A percentile compares a stretch with the other conserved stretches of the same genome.
These are phyloP conservation scores for Neolamprologus longior DNA, from an alignment of 2,113 vertebrate genomes.

Conservation along the genomic window DNA sequence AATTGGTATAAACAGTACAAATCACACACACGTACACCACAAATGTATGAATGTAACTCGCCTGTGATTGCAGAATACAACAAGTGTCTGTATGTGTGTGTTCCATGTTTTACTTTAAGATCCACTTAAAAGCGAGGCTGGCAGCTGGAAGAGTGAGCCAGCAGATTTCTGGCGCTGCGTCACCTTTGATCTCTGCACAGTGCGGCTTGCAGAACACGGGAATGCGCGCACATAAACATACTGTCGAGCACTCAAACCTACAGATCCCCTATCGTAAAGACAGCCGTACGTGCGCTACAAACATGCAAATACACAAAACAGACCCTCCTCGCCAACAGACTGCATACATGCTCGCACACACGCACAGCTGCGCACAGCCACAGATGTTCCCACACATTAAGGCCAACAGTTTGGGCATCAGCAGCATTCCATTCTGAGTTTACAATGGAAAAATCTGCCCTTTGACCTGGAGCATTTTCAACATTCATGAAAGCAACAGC, in stretches of 20 bases:
- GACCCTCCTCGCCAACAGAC: neutral
- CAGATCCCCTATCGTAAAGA: neutral
- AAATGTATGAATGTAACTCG: neutral
- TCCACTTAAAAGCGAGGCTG: conserved; percentile 9
- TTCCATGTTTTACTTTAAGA: conserved; percentile 16
- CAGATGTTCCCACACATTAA: conserved; percentile 47
- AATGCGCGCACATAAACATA: neutral
- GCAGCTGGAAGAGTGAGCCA: conserved; percentile 20
- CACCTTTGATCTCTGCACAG: conserved; percentile 36
- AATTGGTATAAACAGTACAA: neutral
- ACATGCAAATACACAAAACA: neutral
- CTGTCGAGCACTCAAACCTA: neutral
- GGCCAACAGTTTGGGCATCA: conserved; percentile 41
- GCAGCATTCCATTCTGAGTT: conserved; percentile 57
- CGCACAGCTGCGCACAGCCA: neutral
- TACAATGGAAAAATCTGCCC: conserved; percentile 61
- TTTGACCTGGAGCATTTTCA: conserved; percentile 55
- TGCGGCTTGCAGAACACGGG: conserved; percentile 22
- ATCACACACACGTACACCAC: neutral
- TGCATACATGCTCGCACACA: neutral
- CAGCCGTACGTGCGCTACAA: neutral
- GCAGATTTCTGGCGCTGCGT: conserved; percentile 25
- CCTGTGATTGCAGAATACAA: neutral
- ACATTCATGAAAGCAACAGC: conserved; percentile 33
- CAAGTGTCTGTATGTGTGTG: neutral